These are phyloP conservation scores for Nemopilema nomurai DNA, from an alignment of 30 jellyfish, hydroid and myxozoan genomes.

Conservation along the genomic window DNA sequence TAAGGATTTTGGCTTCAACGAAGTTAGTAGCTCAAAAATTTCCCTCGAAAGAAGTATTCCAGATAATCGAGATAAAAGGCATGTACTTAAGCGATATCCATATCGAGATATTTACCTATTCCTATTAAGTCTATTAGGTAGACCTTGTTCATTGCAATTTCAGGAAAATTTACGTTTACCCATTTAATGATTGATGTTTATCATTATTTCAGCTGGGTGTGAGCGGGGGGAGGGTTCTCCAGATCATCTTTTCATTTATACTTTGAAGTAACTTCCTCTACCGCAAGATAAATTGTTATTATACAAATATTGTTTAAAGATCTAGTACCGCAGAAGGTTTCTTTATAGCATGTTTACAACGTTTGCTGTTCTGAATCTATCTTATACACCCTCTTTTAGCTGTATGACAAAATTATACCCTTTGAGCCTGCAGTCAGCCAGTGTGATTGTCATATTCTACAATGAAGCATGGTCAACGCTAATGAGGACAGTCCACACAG, in stretches of 20 bases:
- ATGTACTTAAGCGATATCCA: conserved; percentile 13
- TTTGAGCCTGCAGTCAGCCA: conserved; percentile 79
- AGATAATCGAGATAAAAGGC: conserved; percentile 85
- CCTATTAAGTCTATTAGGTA: too few species aligned
- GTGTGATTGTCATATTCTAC: conserved; percentile 91
- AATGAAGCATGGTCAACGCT: conserved; percentile 98
- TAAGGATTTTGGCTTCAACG: conserved; percentile 91
- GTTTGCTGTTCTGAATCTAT: background rate
- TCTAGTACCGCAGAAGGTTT: too few species aligned
- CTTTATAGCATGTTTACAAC: background rate
- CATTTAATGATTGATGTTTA: too few species aligned
- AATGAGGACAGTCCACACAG: conserved; percentile 97
- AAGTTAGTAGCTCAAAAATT: conserved; percentile 88
- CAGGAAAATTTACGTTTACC: too few species aligned
- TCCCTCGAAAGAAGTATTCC: conserved; percentile 93
- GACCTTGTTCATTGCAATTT: too few species aligned
- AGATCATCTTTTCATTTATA: too few species aligned
- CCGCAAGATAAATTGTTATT: too few species aligned
- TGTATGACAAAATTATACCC: conserved; percentile 82
- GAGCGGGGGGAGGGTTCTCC: too few species aligned
- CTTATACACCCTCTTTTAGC: conserved; percentile 11
- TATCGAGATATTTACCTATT: too few species aligned
- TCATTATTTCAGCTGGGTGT: too few species aligned
- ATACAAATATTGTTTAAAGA: too few species aligned
- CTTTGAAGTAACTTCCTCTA: too few species aligned